Evolutionary conservation across 2,888 invertebrate species (phyloP).

Genomic region (Beris chalybata): DNA sequence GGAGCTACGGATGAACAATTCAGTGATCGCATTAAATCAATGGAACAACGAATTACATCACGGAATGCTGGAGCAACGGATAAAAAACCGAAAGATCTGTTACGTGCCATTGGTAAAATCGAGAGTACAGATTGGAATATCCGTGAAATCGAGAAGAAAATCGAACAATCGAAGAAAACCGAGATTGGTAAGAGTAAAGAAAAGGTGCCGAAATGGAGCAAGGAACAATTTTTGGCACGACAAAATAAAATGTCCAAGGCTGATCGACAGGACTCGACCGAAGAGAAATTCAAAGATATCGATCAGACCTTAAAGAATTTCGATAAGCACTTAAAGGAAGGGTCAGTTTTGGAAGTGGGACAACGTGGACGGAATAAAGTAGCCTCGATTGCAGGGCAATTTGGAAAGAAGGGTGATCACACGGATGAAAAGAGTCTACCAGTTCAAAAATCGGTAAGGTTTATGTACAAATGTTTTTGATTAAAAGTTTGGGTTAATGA

Average conservation of each 20-base stretch:
- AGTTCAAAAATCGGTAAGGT: conserved; percentile 57
- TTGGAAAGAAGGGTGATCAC: conserved; percentile 57
- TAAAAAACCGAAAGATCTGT: conserved; percentile 82
- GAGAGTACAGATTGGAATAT: conserved; percentile 91
- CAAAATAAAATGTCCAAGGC: conserved; percentile 71
- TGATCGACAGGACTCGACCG: conserved; percentile 61
- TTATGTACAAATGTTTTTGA: conserved; percentile 39
- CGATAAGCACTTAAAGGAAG: conserved; percentile 76
- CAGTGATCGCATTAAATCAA: conserved; percentile 64
- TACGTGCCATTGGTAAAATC: conserved; percentile 85
- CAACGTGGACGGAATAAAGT: conserved; percentile 73
- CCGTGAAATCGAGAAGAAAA: conserved; percentile 86
- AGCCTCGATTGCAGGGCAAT: conserved; percentile 83
- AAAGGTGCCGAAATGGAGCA: conserved; percentile 89
- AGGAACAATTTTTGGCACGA: conserved; percentile 72
- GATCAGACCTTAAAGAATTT: conserved; percentile 72
- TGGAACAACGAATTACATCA: conserved; percentile 77
- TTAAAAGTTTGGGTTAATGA: neutral
- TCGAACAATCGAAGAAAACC: conserved; percentile 61
- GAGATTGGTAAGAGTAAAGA: conserved; percentile 61
- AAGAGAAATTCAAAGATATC: conserved; percentile 70
- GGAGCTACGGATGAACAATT: conserved; percentile 52
- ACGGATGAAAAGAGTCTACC: conserved; percentile 52
- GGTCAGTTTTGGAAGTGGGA: conserved; percentile 67
- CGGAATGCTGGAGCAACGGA: conserved; percentile 60